phyloP scores from a whole-genome alignment of 2,888 invertebrate species.

The Eulithis prunata region DNA sequence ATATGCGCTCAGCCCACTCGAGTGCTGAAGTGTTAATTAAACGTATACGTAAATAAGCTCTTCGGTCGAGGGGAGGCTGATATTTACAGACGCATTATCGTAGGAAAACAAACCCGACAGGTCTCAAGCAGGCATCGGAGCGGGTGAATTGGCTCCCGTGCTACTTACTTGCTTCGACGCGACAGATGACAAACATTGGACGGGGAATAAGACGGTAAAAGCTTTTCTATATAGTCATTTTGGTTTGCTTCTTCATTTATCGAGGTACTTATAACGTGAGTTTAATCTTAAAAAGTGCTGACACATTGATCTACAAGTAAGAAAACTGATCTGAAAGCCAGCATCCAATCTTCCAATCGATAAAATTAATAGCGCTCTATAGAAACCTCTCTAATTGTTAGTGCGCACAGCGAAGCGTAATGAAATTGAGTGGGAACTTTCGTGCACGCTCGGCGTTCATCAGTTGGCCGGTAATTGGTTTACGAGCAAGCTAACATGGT shows the following conservation, averaged over 20 bases:
- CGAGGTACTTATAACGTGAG: slow-evolving; percentile 3
- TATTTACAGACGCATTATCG: slow-evolving; percentile 75
- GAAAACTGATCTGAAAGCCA: slow-evolving; percentile 27
- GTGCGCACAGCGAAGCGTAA: slow-evolving; percentile 67
- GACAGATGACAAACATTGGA: slow-evolving; percentile 65
- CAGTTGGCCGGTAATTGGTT: slow-evolving; percentile 77
- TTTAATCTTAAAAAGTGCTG: slow-evolving; percentile 26
- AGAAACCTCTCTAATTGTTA: slow-evolving; percentile 67
- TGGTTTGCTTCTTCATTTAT: background rate
- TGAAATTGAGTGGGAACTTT: slow-evolving; percentile 72
- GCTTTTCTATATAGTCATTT: slow-evolving; percentile 46
- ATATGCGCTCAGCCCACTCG: slow-evolving; percentile 51
- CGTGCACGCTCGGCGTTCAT: slow-evolving; percentile 70
- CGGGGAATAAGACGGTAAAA: slow-evolving; percentile 52
- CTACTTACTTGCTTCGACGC: slow-evolving; percentile 42
- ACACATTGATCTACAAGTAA: slow-evolving; percentile 22
- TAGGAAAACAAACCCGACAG: slow-evolving; percentile 69
- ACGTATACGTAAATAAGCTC: slow-evolving; percentile 65
- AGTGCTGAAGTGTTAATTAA: slow-evolving; percentile 68
- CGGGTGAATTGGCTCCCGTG: slow-evolving; percentile 37
- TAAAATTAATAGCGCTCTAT: slow-evolving; percentile 58
- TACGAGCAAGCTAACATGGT: slow-evolving; percentile 61
- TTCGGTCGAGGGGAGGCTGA: slow-evolving; percentile 54
- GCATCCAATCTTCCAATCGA: slow-evolving; percentile 51
- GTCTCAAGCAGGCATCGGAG: slow-evolving; percentile 52